Evolutionary conservation across 2,113 vertebrate genomes (phyloP).

Genomic region (Raja brachyura): DNA sequence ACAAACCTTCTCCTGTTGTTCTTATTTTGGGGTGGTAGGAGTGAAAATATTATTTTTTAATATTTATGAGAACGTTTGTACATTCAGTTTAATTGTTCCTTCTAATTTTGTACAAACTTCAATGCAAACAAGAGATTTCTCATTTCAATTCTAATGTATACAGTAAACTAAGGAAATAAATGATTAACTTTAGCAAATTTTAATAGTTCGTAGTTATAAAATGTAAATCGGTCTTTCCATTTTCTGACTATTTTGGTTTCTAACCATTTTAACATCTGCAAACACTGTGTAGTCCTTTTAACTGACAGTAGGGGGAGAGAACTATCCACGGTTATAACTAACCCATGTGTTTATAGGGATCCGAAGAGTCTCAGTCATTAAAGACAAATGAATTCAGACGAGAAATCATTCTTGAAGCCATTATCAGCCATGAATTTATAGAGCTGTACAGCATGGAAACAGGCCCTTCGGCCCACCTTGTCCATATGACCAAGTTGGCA

Average conservation of each 20-base stretch:
- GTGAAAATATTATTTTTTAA: background rate
- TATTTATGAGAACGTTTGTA: background rate
- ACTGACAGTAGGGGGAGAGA: conserved; percentile 86
- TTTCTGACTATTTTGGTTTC: conserved; percentile 51
- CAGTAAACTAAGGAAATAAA: conserved; percentile 44
- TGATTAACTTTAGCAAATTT: conserved; percentile 60
- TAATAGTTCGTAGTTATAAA: conserved; percentile 62
- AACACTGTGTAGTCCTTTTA: conserved; percentile 58
- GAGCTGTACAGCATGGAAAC: no score
- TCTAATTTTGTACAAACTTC: background rate
- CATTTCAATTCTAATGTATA: background rate
- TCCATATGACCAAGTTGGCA: no score
- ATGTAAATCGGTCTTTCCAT: conserved; percentile 62
- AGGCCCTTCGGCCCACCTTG: no score
- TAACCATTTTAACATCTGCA: conserved; percentile 46
- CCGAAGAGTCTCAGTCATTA: conserved; percentile 33
- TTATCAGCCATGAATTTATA: conserved; percentile 1
- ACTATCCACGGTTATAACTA: conserved; percentile 74
- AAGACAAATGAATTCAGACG: background rate
- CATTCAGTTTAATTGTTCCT: background rate
- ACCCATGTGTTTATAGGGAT: background rate
- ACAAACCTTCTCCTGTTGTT: conserved; percentile 57
- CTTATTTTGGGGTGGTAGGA: background rate
- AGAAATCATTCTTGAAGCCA: background rate
- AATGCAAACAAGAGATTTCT: background rate